A percentile compares a stretch with the other conserved stretches of the same genome.
These are phyloP conservation scores for Tubiluchus corallicola DNA, from an alignment of 2,888 invertebrate species.

Conservation along the genomic window DNA sequence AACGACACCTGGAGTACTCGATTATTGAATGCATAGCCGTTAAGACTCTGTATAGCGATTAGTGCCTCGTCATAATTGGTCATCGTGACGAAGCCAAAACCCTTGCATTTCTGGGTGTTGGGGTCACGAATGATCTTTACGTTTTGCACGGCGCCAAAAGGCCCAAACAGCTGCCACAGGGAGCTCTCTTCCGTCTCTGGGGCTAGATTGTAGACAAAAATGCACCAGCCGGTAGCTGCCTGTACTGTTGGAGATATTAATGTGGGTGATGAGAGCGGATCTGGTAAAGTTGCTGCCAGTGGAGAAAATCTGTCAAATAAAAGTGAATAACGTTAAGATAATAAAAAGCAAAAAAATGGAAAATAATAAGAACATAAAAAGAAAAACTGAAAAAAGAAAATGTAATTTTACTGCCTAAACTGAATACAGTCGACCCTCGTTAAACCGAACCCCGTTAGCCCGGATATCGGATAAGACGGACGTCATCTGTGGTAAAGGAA, in stretches of 20 bases:
- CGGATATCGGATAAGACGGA: too few relatives aligned
- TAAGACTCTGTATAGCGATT: conserved; percentile 84
- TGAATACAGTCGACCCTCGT: too few relatives aligned
- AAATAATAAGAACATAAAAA: conserved; percentile 11
- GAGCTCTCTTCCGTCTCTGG: conserved; percentile 79
- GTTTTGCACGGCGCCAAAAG: conserved; percentile 90
- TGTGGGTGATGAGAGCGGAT: conserved; percentile 5
- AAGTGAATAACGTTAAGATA: conserved; percentile 6
- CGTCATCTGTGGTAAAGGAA: too few relatives aligned
- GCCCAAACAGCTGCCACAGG: conserved; percentile 85
- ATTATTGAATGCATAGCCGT: conserved; percentile 85
- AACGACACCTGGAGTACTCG: conserved; percentile 92
- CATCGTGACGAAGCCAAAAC: conserved; percentile 96
- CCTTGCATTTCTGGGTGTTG: conserved; percentile 91
- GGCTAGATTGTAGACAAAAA: conserved; percentile 78
- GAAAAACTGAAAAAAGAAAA: conserved; percentile 12
- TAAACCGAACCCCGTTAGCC: too few relatives aligned
- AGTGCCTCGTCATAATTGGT: conserved; percentile 93
- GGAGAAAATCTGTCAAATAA: neutral
- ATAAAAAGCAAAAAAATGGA: conserved; percentile 8
- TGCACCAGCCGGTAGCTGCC: conserved; percentile 56
- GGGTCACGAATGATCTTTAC: conserved; percentile 85
- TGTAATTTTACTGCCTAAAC: conserved; percentile 13
- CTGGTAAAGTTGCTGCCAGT: neutral
- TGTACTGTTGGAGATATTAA: conserved; percentile 5